Conservation (phyloP, 2,888 invertebrate species). For the Drosophila pegasa region DNA sequence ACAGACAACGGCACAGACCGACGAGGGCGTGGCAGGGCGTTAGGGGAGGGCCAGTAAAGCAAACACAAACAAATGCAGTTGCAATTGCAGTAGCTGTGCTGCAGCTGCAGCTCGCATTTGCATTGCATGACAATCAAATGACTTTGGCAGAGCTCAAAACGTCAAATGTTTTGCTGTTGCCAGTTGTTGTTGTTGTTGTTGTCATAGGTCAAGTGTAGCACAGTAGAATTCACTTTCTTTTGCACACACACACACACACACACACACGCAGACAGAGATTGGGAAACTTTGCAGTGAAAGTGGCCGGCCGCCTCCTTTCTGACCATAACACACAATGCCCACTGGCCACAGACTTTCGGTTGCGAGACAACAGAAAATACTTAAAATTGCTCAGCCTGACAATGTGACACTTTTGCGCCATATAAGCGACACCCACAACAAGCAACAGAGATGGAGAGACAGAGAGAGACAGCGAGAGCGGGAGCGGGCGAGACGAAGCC, state of each 20-base stretch:
- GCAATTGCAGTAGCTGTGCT: slow-evolving; percentile 31
- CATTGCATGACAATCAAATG: slow-evolving; percentile 74
- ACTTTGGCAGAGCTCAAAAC: slow-evolving; percentile 56
- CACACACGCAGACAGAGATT: slow-evolving; percentile 22
- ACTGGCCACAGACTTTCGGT: slow-evolving; percentile 25
- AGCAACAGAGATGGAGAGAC: background rate
- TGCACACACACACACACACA: slow-evolving; percentile 24
- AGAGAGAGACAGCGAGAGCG: background rate
- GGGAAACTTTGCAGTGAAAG: slow-evolving; percentile 68
- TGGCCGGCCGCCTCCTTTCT: slow-evolving; percentile 54
- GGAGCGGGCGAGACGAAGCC: slow-evolving; percentile 5
- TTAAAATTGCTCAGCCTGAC: slow-evolving; percentile 54
- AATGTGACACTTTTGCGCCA: slow-evolving; percentile 61
- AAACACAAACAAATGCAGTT: slow-evolving; percentile 8
- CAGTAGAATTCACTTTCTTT: slow-evolving; percentile 79
- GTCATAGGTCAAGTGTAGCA: slow-evolving; percentile 80
- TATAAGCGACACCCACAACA: slow-evolving; percentile 30
- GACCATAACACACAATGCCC: slow-evolving; percentile 73
- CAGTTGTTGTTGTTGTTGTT: slow-evolving; percentile 53
- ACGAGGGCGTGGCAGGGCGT: slow-evolving; percentile 28
- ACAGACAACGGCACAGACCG: slow-evolving; percentile 26
- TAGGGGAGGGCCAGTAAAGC: background rate
- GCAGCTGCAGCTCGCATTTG: slow-evolving; percentile 43
- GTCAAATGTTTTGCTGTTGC: slow-evolving; percentile 58
- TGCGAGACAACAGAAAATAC: slow-evolving; percentile 37